Evolutionary conservation across 2,797 vertebrate species (phyloP), one percentile per base, ranked within the genome.

Genomic region (Acridotheres tristis): DNA sequence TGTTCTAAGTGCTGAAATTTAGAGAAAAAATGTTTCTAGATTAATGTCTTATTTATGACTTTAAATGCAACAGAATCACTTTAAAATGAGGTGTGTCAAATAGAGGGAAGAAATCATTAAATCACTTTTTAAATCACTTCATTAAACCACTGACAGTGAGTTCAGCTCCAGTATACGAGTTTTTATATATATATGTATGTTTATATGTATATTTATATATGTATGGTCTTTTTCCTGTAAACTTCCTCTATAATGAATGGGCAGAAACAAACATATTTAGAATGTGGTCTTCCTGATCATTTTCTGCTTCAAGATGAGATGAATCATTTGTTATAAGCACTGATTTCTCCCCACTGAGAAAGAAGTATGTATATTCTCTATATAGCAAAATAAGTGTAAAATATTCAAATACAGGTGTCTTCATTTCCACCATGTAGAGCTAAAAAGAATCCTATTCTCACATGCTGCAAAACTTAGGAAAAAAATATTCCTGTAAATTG

Each of bases 141-240:
- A 47, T 63, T 42, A 75, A 78, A 75, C 13, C 5, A 48, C 26
- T 57, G 32, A 45, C 54, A 22, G 5, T 5, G 7, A 66, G 11
- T 76, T 57, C 67, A 79, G 9, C 26, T 66, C 36, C 20, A 47
- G 29, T 26, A 15, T 4, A 0, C 51, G 20, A 68, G 5, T 34
- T 25, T 32, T 2, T 40, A 7, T 1, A 47, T 5, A 27, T 2
- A 34, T 0, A 43, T 5, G 12, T 50, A 50, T 50, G 26, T 27
- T 16, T 27, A 50, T 50, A 51, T 11, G 20, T 12, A 17, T 8
- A 18, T 15, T 6, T 12, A 9, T 5, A 3, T 45, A 5, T 29
- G 13, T 17, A 11, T 14, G 8, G 1, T 10, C 6, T 83, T 72
- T 75, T 45, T 10, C 11, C 6, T 5, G 1, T 29, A 42, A 6